phyloP scores from a whole-genome alignment of 1,140 invertebrate species.

The Plutomurus gul region DNA sequence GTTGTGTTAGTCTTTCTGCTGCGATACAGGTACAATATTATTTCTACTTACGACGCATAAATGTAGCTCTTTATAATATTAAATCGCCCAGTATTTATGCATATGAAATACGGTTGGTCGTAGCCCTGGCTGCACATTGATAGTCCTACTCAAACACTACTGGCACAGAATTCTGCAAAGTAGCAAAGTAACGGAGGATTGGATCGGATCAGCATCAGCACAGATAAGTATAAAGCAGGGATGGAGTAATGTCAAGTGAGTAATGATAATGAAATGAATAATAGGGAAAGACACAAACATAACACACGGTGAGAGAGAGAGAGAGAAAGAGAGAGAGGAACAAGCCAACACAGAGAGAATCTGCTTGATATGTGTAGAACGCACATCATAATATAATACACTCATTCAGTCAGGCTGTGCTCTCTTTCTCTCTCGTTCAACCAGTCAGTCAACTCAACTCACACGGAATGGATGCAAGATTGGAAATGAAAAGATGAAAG shows the following conservation, averaged over 20 bases:
- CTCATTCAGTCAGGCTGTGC: too few species aligned
- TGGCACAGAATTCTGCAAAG: neutral
- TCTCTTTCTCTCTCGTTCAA: too few species aligned
- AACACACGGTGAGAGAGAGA: neutral
- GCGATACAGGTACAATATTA: too few species aligned
- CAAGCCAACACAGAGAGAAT: too few species aligned
- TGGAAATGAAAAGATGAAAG: slow-evolving; percentile 40
- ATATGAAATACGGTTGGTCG: too few species aligned
- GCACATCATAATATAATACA: neutral
- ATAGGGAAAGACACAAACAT: neutral
- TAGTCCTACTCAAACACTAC: too few species aligned
- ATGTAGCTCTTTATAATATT: too few species aligned
- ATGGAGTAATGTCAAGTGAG: slow-evolving; percentile 17
- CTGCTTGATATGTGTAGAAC: neutral
- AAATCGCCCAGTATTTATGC: too few species aligned
- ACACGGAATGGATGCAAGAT: slow-evolving; percentile 3
- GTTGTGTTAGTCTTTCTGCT: too few species aligned
- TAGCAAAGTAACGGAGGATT: slow-evolving; percentile 10
- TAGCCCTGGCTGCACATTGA: too few species aligned
- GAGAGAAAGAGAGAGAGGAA: neutral
- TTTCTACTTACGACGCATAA: too few species aligned
- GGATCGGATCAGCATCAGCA: neutral
- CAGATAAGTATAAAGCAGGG: slow-evolving; percentile 8
- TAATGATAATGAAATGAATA: slow-evolving; percentile 36
- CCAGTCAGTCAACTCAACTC: neutral